Percentiles rank a stretch among this genome's conserved stretches.
phyloP scores from a whole-genome alignment of 1,140 invertebrate genomes.

The Trinorchestia longiramus region DNA sequence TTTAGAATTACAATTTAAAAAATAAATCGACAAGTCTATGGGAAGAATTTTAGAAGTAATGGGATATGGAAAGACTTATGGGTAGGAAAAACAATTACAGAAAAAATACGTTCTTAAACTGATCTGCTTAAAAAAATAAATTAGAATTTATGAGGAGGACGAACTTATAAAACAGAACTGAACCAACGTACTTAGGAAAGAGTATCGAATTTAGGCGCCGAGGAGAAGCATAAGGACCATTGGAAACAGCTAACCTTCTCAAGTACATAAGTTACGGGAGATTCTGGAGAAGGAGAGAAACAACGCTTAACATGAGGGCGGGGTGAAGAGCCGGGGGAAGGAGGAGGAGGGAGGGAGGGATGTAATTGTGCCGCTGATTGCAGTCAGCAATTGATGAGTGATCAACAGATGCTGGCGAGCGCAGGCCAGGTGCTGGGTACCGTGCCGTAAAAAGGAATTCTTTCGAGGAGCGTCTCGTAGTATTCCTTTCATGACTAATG shows the following conservation, averaged over 20 bases:
- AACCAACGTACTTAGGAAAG: background rate
- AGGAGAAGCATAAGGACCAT: background rate
- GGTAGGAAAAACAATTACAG: too few species aligned
- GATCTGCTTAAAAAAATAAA: too few species aligned
- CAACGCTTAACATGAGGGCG: background rate
- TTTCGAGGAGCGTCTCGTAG: background rate
- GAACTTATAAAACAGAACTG: too few species aligned
- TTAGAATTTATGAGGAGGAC: too few species aligned
- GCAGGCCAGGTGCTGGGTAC: background rate
- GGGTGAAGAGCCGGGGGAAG: background rate
- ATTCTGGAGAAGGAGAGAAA: background rate
- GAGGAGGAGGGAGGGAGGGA: background rate
- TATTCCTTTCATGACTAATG: background rate
- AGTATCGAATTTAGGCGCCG: background rate
- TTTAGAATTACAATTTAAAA: too few species aligned
- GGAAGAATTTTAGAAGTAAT: too few species aligned
- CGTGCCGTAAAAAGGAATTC: background rate
- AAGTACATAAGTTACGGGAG: background rate
- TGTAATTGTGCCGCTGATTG: slow-evolving; percentile 11
- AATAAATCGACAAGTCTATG: too few species aligned
- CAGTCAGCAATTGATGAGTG: slow-evolving; percentile 24
- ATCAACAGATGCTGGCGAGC: background rate
- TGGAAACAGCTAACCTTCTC: background rate
- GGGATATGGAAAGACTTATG: too few species aligned
- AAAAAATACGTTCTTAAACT: too few species aligned